Evolutionary conservation across 1,140 invertebrate species (phyloP), one percentile per base, ranked within the genome.

Genomic region (Dreissena polymorpha): DNA sequence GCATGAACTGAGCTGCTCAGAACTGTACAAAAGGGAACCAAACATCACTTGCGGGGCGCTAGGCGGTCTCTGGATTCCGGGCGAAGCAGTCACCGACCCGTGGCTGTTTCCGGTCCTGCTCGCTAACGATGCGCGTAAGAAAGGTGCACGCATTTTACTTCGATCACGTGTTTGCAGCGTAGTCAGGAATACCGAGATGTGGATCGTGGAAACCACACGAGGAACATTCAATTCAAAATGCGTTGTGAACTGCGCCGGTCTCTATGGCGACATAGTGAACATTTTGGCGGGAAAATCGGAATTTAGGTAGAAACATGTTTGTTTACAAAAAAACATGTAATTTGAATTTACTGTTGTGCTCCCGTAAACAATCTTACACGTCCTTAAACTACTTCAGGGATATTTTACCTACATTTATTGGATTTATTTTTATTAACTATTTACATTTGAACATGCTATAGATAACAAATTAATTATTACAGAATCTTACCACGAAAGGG

Each of bases 251-350:
- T 88, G 88, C 80, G 87, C 87, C 18, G 90, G 90, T 71, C 85
- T 91, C 13, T 87, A 89, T 86, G 90, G 90, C 6, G 90, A 91
- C 83, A 74, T 80, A 10, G 86, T 91, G 0, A 87, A 91, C n/a
- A 68, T 85, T 63, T 21, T 91, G 27, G 87, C 80, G 18, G 88
- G 86, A 12, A 77, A 84, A 51, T 60, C 84, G 0, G 67, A 85
- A 10, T 91, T 91, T 51, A 84, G 73, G 90, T 91, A 86, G 39
- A 39, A 39, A 5, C 39, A 16, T 69, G 16, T n/a, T n/a, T 13
- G 16, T 27, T 6, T 16, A 25, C 8, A 39, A 2, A 39, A 5
- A 39, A 39, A 39, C 39, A 39, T 39, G 3, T 39, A 39, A 39
- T 39, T 39, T 8, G 39, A 39, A 39, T 39, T 39, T 5, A 39